These are phyloP conservation scores for Meriones psammophilus DNA, from an alignment of 2,797 vertebrate species.

Conservation along the genomic window DNA sequence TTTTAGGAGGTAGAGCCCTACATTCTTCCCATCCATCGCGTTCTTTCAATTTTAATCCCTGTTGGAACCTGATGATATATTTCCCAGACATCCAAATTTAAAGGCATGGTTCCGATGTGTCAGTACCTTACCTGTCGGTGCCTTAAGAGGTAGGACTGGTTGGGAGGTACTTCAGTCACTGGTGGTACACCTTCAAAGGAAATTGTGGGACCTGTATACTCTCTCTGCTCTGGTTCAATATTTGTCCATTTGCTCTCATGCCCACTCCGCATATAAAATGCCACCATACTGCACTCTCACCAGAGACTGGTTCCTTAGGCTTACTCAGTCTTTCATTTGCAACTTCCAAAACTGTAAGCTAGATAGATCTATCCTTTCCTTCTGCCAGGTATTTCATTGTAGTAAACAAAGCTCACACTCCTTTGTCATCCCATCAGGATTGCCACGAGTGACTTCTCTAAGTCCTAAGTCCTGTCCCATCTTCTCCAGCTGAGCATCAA, in stretches of 20 bases:
- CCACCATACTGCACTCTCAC: background rate
- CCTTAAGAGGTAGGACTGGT: background rate
- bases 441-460: background rate
- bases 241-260: background rate
- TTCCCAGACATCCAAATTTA: background rate
- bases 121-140: background rate
- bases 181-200: background rate
- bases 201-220: background rate
- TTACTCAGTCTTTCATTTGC: background rate
- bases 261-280: background rate
- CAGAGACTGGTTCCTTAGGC: background rate
- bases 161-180: background rate
- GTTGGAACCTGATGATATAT: background rate
- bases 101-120: background rate
- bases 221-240: background rate
- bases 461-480: background rate
- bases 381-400: background rate
- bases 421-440: background rate
- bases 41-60: background rate
- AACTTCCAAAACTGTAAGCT: background rate
- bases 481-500: background rate
- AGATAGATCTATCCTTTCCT: background rate
- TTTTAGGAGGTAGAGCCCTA: accelerated
- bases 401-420: background rate
- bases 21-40: background rate